Conservation (phyloP, 2,888 invertebrate genomes). For the Caenorhabditis parvicauda region DNA sequence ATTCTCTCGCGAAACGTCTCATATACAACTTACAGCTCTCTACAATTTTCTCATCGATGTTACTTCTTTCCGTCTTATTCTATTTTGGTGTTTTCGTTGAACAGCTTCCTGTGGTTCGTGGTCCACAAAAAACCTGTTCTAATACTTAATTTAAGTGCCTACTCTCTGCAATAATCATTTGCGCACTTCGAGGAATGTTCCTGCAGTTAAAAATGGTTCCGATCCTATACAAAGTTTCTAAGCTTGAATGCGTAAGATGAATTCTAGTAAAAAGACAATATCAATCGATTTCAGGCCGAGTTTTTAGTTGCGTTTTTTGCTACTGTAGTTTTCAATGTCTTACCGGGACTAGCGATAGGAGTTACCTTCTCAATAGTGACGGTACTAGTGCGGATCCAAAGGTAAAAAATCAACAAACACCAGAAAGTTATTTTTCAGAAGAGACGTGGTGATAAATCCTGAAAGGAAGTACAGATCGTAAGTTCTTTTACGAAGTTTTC, state of each 20-base stretch:
- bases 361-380: conserved; percentile 74
- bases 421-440: neutral
- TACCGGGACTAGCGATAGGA: conserved; percentile 77
- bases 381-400: conserved; percentile 71
- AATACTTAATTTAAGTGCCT: conserved; percentile 40
- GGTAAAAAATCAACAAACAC: conserved; percentile 34
- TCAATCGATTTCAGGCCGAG: conserved; percentile 64
- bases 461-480: too few relatives aligned
- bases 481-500: too few relatives aligned
- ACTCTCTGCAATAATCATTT: conserved; percentile 64
- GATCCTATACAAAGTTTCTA: conserved; percentile 76
- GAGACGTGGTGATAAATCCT: neutral
- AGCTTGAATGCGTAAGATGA: conserved; percentile 72
- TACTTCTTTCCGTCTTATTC: conserved; percentile 77
- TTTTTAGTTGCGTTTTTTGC: conserved; percentile 79
- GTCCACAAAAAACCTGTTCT: neutral
- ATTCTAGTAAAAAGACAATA: neutral
- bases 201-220: conserved; percentile 74
- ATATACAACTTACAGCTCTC: conserved; percentile 71
- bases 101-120: conserved; percentile 73
- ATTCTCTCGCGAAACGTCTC: too few relatives aligned
- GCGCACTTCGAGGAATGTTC: conserved; percentile 65
- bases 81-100: conserved; percentile 85
- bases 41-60: conserved; percentile 75
- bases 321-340: conserved; percentile 79